These are phyloP conservation scores for Alloplasta piceator DNA, from an alignment of 2,888 invertebrate species.

Conservation along the genomic window DNA sequence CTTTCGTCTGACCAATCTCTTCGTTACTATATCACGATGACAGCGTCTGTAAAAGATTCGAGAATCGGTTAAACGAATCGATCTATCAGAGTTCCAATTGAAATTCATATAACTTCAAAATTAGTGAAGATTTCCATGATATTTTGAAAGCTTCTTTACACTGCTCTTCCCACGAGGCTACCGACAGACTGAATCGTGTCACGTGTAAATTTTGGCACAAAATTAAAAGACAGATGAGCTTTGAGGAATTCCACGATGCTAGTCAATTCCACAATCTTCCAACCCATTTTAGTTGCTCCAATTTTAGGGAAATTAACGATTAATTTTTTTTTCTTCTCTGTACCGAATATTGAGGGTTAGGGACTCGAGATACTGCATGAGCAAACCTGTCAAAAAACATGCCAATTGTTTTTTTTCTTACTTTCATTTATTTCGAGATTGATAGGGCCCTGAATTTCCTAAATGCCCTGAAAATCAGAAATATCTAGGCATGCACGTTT, in stretches of 20 bases:
- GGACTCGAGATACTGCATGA: conserved; percentile 13
- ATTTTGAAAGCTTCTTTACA: conserved; percentile 63
- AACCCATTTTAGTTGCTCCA: conserved; percentile 62
- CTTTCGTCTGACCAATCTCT: conserved; percentile 64
- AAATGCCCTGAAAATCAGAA: background rate
- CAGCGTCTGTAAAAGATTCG: conserved; percentile 58
- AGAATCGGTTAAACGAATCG: conserved; percentile 10
- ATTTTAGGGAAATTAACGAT: conserved; percentile 55
- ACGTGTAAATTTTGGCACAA: conserved; percentile 63
- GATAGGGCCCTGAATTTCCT: background rate
- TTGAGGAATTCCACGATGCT: conserved; percentile 58
- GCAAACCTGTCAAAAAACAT: conserved; percentile 23
- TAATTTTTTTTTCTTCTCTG: conserved; percentile 58
- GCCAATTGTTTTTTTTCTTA: conserved; percentile 61
- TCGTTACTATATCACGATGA: conserved; percentile 62
- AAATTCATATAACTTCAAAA: conserved; percentile 8
- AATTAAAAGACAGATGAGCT: conserved; percentile 59
- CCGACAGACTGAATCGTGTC: conserved; percentile 57
- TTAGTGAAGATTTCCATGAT: background rate
- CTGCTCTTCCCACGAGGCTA: conserved; percentile 65
- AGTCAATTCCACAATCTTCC: conserved; percentile 59
- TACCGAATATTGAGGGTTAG: conserved; percentile 48
- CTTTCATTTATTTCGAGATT: conserved; percentile 51
- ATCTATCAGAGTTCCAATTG: background rate
- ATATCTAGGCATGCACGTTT: too few species aligned